phyloP scores from a whole-genome alignment of 2,888 invertebrate genomes.

The Papilio elwesi region DNA sequence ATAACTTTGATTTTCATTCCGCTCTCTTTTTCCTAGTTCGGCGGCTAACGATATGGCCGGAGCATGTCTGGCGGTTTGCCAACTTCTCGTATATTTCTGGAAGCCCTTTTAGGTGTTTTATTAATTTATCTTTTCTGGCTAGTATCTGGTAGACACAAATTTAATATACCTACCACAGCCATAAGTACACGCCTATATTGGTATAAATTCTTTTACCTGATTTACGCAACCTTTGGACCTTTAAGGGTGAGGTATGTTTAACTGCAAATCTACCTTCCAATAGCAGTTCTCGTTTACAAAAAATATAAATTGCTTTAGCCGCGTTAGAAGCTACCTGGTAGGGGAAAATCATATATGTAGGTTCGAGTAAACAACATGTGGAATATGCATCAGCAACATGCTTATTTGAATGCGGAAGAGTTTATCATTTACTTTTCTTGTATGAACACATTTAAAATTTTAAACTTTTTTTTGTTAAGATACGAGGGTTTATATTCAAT shows the following conservation, averaged over 20 bases:
- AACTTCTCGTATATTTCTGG: slow-evolving; percentile 72
- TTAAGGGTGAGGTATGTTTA: background rate
- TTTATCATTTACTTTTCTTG: no score
- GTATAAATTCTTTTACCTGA: slow-evolving; percentile 10
- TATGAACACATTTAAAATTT: no score
- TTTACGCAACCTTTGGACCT: slow-evolving; percentile 1
- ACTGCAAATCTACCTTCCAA: no score
- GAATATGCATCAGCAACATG: no score
- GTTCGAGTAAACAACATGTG: no score
- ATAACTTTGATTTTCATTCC: slow-evolving; percentile 50
- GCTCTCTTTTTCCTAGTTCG: slow-evolving; percentile 46
- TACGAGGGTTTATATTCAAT: no score
- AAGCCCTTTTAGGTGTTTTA: slow-evolving; percentile 80
- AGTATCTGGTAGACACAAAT: slow-evolving; percentile 18
- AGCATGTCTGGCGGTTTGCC: slow-evolving; percentile 65
- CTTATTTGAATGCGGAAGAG: no score
- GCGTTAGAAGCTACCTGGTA: no score
- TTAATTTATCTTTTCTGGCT: slow-evolving; percentile 69
- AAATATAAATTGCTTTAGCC: no score
- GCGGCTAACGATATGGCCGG: slow-evolving; percentile 62
- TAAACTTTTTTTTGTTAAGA: no score
- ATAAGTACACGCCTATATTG: background rate
- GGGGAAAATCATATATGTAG: no score
- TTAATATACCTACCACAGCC: slow-evolving; percentile 24
- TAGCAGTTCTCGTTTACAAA: no score